Conservation (phyloP, 2,888 invertebrate species). For the Pseudeuparius sepicola region DNA sequence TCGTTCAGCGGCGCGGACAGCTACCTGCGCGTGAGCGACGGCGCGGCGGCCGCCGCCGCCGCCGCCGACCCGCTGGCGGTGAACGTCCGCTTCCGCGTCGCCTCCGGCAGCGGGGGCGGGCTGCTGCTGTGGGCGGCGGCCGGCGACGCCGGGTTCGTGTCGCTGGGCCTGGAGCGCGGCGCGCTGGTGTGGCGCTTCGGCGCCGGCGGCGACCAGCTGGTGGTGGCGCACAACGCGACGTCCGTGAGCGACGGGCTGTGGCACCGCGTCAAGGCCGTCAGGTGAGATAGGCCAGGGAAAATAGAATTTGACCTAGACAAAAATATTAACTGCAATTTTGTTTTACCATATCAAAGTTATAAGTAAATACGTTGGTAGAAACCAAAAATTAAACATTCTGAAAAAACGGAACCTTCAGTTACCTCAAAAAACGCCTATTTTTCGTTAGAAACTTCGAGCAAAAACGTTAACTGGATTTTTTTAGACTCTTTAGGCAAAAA, state of each 20-base stretch:
- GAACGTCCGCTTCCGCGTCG: slow-evolving; percentile 75
- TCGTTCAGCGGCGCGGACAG: slow-evolving; percentile 78
- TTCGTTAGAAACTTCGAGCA: too few relatives aligned
- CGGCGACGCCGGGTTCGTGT: slow-evolving; percentile 67
- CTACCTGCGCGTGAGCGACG: slow-evolving; percentile 80
- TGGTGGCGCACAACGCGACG: slow-evolving; percentile 74
- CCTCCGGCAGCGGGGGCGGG: slow-evolving; percentile 60
- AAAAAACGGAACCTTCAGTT: too few relatives aligned
- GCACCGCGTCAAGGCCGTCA: slow-evolving; percentile 66
- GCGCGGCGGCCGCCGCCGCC: slow-evolving; percentile 75
- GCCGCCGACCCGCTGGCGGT: slow-evolving; percentile 79
- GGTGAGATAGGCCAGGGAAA: too few relatives aligned
- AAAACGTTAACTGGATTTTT: too few relatives aligned
- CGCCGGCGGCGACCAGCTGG: slow-evolving; percentile 76
- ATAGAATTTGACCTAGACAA: too few relatives aligned
- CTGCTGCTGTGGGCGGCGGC: slow-evolving; percentile 82
- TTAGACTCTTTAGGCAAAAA: too few relatives aligned
- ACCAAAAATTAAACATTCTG: too few relatives aligned
- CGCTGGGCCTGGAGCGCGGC: slow-evolving; percentile 73
- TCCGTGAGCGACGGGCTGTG: slow-evolving; percentile 83
- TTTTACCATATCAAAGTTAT: too few relatives aligned
- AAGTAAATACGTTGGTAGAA: too few relatives aligned
- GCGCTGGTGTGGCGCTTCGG: slow-evolving; percentile 70
- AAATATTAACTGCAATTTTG: too few relatives aligned
- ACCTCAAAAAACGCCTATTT: too few relatives aligned